Conservation (phyloP, 2,797 vertebrate species). For the Onychomys arenicola region DNA sequence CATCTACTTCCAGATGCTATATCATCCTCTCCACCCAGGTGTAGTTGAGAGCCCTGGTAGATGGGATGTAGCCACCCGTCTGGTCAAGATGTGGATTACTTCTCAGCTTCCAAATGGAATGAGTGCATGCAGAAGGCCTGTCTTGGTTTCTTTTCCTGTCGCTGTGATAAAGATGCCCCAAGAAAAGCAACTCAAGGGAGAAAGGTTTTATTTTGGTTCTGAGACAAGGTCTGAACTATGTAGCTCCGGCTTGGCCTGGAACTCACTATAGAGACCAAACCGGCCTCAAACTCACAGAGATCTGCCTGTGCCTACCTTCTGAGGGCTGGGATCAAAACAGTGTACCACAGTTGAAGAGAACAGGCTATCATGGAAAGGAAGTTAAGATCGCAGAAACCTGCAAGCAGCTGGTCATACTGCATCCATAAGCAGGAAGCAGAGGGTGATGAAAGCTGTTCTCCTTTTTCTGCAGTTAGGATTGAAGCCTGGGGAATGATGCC, state of each 20-base stretch:
- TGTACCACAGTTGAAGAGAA: background rate
- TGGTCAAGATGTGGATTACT: background rate
- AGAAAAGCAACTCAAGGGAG: background rate
- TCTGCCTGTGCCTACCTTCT: background rate
- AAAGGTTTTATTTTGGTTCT: background rate
- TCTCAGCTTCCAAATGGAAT: background rate
- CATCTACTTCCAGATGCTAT: background rate
- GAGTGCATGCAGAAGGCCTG: background rate
- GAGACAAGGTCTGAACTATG: background rate
- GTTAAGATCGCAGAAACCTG: background rate
- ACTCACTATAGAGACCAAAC: background rate
- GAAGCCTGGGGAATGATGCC: background rate
- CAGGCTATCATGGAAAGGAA: background rate
- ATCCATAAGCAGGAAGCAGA: background rate
- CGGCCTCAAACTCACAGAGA: background rate
- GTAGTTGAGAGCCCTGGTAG: background rate
- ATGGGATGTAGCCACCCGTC: background rate
- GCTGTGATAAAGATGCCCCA: background rate
- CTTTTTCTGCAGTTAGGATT: background rate
- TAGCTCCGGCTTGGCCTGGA: too few species aligned
- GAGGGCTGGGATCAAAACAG: background rate
- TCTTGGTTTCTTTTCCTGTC: background rate
- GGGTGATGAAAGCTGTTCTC: rapidly evolving
- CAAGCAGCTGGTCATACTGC: background rate
- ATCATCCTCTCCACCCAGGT: background rate